Base-by-base conservation (phyloP, 2,888 invertebrate genomes). In the Xestia ashworthii region DNA sequence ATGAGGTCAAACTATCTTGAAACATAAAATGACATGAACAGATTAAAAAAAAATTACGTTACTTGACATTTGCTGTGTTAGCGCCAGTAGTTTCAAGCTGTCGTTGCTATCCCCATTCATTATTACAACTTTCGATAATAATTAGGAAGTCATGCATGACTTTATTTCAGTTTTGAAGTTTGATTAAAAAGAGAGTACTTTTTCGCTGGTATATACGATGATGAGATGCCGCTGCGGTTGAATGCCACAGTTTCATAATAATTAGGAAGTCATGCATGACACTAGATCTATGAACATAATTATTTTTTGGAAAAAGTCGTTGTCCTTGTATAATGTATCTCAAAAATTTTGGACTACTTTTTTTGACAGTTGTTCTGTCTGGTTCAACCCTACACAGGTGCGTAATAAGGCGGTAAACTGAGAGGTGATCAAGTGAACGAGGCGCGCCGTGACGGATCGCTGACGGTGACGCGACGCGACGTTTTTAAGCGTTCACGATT, bases 371-470 rank as follows among this genome's bases (percentile, higher is more conserved):
- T 22, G 8, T 3, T 44, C 44, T 44, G 12, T 6, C 6, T 55
- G 32, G 44, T 16, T 19, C 74, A 77, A 38, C 87, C 87, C 85
- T 87, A 77, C 14, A 12, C 81, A 71, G 81, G 81, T 79, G 78
- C 83, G 82, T 88, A 87, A 88, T 86, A 85, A 86, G 85, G 86
- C 86, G 84, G 81, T 83, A 86, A 87, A 90, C 87, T 87, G 85
- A 85, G 83, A 84, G 78, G 88, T 89, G 90, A 91, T 90, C 89
- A 90, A 89, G 83, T 85, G 80, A 81, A 85, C 76, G 80, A 82
- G 73, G 64, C 68, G 48, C 41, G 48, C 46, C 80, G 58, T 41
- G 66, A 76, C 77, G 78, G 67, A 70, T 72, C 79, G 82, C 72
- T 84, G 86, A 83, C 84, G 80, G 83, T 65, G 25, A 72, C 62